Evolutionary conservation across 2,888 invertebrate genomes (phyloP).

Genomic region (Zygothrica quintamaculata): DNA sequence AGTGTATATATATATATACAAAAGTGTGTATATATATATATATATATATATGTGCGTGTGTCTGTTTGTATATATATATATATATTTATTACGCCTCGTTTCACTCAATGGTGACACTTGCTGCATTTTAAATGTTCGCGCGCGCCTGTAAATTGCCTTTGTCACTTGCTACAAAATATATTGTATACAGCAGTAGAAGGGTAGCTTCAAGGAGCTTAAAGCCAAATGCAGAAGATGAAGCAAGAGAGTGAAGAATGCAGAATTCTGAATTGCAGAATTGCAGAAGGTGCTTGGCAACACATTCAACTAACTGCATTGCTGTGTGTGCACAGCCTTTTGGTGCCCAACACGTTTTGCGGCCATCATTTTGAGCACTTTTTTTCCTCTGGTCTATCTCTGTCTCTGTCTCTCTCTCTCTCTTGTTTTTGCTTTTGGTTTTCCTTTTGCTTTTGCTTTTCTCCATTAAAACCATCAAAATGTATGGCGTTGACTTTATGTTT

Average conservation of each 20-base stretch:
- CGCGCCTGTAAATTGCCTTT: constrained; percentile 65
- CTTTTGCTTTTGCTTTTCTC: too few species aligned
- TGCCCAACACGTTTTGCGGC: constrained; percentile 76
- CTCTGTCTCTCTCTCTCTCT: too few species aligned
- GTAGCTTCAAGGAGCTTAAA: background rate
- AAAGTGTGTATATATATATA: too few species aligned
- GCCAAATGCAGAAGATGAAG: background rate
- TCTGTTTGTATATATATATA: constrained; percentile 28
- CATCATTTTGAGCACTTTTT: constrained; percentile 78
- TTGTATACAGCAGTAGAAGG: background rate
- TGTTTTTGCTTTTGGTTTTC: too few species aligned
- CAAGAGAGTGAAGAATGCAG: constrained; percentile 59
- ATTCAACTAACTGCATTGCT: constrained; percentile 64
- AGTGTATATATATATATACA: constrained; percentile 7
- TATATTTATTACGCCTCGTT: constrained; percentile 80
- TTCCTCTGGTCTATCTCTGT: too few species aligned
- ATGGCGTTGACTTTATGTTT: constrained; percentile 72
- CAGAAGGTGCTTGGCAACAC: constrained; percentile 77
- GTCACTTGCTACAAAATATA: constrained; percentile 37
- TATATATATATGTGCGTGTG: constrained; percentile 14
- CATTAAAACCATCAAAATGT: constrained; percentile 79
- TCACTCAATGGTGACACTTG: constrained; percentile 81
- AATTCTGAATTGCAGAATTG: constrained; percentile 65
- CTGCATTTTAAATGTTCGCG: constrained; percentile 81
- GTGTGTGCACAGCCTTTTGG: constrained; percentile 8